Evolutionary conservation across 1,140 invertebrate genomes (phyloP).

Genomic region (Archegozetes longisetosus): DNA sequence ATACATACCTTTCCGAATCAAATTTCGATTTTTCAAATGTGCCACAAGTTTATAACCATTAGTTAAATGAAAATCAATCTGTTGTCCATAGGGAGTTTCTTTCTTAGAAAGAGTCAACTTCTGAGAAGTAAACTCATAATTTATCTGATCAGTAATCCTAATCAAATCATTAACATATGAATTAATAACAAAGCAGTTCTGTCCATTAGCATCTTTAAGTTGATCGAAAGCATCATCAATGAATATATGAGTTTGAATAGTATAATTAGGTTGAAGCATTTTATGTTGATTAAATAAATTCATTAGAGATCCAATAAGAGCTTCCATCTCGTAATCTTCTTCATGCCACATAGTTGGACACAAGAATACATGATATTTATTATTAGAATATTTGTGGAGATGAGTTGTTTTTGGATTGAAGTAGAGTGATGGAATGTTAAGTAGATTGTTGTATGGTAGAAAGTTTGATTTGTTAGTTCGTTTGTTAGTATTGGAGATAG

Average conservation of each 20-base stretch:
- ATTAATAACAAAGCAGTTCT: neutral
- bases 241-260: neutral
- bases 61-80: neutral
- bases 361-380: neutral
- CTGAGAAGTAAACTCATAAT: neutral
- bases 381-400: no score
- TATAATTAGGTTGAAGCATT: neutral
- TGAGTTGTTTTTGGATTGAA: no score
- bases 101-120: neutral
- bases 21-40: neutral
- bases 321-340: slow-evolving; percentile 42
- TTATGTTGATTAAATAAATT: neutral
- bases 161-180: neutral
- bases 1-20: neutral
- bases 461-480: no score
- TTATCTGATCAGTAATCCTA: neutral
- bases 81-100: neutral
- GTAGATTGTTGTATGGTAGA: no score
- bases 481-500: neutral
- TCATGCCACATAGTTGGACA: slow-evolving; percentile 55
- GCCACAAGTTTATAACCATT: neutral
- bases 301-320: neutral
- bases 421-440: no score
- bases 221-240: neutral
- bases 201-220: neutral